Percentiles rank a stretch among this genome's conserved stretches.
Conservation (phyloP, 2,888 invertebrate species). For the Luperina testacea region DNA sequence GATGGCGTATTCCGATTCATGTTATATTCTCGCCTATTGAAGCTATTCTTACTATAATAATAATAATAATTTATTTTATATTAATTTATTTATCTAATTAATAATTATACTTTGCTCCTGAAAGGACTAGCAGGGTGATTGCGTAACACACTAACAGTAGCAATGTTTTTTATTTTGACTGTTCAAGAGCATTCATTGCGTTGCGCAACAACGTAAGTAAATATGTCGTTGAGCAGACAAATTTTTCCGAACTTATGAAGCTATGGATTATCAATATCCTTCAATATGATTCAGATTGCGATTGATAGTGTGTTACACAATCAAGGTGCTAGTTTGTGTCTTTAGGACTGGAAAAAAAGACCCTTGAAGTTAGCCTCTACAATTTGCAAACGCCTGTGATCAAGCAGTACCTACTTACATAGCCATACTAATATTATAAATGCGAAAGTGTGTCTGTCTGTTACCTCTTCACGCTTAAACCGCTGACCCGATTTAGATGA, state of each 20-base stretch:
- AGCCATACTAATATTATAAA: no score
- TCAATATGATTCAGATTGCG: not conserved
- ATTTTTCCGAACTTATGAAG: not conserved
- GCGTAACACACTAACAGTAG: not conserved
- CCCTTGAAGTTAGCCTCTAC: not conserved
- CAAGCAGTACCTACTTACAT: not conserved
- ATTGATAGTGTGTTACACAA: not conserved
- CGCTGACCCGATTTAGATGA: no score
- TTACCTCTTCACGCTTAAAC: no score
- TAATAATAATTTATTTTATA: no score
- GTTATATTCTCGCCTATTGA: no score
- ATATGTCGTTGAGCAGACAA: not conserved
- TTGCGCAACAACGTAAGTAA: not conserved
- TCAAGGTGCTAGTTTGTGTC: not conserved
- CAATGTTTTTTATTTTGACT: not conserved
- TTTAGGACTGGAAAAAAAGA: not conserved
- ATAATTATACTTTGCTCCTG: not conserved
- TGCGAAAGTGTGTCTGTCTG: no score
- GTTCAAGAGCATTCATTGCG: not conserved
- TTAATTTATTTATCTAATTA: no score
- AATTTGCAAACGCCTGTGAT: conserved; percentile 2
- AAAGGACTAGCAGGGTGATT: not conserved
- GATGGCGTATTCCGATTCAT: no score
- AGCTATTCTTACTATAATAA: no score
- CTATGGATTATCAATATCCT: not conserved